phyloP scores from a whole-genome alignment of 2,113 vertebrate species.

The Heterotilapia buettikoferi region DNA sequence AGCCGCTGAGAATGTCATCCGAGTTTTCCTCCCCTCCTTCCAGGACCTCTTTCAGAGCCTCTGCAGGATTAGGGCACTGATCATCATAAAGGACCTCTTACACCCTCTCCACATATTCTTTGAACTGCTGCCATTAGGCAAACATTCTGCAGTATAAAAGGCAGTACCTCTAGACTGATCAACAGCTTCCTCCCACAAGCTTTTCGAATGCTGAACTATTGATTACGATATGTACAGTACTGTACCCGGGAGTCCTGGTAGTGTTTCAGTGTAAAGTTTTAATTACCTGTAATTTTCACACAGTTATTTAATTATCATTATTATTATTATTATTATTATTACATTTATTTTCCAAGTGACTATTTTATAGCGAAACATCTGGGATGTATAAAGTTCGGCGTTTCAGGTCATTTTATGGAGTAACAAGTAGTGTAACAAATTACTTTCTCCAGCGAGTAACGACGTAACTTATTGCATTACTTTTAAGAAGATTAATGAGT shows the following conservation, averaged over 20 bases:
- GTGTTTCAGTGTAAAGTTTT: neutral
- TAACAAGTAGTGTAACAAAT: neutral
- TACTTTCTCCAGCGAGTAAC: neutral
- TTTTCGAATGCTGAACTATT: neutral
- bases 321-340: neutral
- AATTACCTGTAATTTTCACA: neutral
- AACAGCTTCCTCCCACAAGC: neutral
- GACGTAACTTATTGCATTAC: neutral
- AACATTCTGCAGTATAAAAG: neutral
- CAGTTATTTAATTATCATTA: neutral
- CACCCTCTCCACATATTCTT: neutral
- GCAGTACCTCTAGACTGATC: neutral
- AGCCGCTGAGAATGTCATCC: neutral
- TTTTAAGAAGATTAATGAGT: neutral
- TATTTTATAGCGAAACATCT: neutral
- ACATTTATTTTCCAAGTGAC: neutral
- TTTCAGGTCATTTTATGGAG: neutral
- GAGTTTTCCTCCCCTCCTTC: neutral
- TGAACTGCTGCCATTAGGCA: neutral
- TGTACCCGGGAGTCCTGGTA: neutral
- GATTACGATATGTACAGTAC: fast-evolving
- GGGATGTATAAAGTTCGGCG: neutral
- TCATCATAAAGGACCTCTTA: neutral
- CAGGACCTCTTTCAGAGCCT: neutral
- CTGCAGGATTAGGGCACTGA: fast-evolving